These are phyloP conservation scores for Euleptes europaea DNA, from an alignment of 2,113 vertebrate genomes.

Conservation along the genomic window DNA sequence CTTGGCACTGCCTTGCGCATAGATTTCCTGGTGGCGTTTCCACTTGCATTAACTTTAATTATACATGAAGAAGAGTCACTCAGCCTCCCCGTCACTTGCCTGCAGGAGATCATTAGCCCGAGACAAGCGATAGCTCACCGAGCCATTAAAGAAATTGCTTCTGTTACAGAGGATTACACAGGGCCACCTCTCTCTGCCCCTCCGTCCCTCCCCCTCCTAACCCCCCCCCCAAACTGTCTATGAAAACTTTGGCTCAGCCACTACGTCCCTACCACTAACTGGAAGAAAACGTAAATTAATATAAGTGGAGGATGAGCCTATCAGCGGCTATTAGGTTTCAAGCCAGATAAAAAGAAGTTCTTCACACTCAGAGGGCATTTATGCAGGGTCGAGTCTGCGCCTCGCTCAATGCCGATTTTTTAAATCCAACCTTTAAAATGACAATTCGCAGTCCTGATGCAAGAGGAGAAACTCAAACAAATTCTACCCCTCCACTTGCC, in stretches of 20 bases:
- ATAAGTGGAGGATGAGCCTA: no score
- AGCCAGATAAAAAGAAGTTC: no score
- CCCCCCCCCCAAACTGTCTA: background rate
- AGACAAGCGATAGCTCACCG: accelerated
- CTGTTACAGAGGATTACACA: background rate
- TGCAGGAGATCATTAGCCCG: accelerated
- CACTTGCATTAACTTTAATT: background rate
- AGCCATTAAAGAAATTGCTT: background rate
- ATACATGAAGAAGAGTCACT: background rate
- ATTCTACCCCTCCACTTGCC: no score
- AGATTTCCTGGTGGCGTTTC: background rate
- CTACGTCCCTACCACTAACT: background rate
- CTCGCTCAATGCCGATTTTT: no score
- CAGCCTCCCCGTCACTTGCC: background rate
- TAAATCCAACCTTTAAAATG: no score
- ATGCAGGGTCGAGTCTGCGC: no score
- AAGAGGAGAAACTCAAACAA: no score
- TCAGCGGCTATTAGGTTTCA: no score
- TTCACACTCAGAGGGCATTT: no score
- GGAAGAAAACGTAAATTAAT: background rate
- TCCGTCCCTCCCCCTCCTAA: background rate
- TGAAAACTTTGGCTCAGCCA: background rate
- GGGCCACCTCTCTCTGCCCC: background rate
- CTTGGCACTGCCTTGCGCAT: background rate
- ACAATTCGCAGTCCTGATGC: no score